Evolutionary conservation across 2,888 invertebrate genomes (phyloP).

Genomic region (Tigriopus californicus): DNA sequence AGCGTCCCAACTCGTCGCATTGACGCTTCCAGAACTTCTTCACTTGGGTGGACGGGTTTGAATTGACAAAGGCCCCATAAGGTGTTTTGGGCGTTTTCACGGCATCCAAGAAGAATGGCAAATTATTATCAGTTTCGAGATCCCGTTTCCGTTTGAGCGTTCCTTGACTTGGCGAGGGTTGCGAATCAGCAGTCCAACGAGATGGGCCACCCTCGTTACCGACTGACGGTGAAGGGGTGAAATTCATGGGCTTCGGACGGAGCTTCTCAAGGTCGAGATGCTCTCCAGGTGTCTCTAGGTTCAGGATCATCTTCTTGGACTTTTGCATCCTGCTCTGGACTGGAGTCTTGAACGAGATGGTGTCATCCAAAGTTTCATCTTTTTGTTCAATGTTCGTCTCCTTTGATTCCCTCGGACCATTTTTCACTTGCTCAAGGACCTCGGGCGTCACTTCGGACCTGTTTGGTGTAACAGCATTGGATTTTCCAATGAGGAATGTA

Average conservation of each 20-base stretch:
- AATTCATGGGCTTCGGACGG: not conserved
- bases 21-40: constrained; percentile 31
- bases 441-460: not conserved
- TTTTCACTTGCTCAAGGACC: not conserved
- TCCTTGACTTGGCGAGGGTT: not conserved
- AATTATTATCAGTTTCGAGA: not conserved
- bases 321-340: not conserved
- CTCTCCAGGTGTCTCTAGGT: not conserved
- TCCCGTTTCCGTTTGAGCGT: not conserved
- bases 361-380: not conserved
- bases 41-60: constrained; percentile 31
- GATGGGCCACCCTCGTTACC: not conserved
- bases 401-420: not conserved
- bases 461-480: not conserved
- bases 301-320: not conserved
- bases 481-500: not conserved
- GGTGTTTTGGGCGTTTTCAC: constrained; percentile 37
- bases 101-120: not conserved
- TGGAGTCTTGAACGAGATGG: not conserved
- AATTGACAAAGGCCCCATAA: constrained; percentile 32
- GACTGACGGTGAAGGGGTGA: not conserved
- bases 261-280: not conserved
- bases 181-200: not conserved
- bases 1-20: not conserved
- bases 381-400: not conserved